A percentile compares a stretch with the other conserved stretches of the same genome.
These are phyloP conservation scores for Temnothorax rugatulus DNA, from an alignment of 2,888 invertebrate genomes.

Conservation along the genomic window DNA sequence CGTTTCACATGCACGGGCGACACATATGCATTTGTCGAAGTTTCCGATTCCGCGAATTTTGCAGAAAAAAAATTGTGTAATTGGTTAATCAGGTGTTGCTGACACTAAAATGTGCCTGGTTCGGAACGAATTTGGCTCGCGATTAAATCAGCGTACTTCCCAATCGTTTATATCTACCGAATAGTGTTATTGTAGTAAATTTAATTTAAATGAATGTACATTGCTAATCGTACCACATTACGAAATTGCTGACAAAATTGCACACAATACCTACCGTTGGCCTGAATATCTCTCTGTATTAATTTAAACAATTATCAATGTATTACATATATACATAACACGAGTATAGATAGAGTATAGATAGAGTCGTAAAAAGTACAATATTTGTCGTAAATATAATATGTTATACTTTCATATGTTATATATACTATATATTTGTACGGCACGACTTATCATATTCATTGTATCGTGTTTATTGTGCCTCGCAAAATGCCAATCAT, in stretches of 20 bases:
- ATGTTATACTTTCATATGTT: background rate
- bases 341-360: background rate
- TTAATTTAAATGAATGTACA: slow-evolving; percentile 1
- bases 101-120: slow-evolving; percentile 11
- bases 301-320: background rate
- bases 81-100: slow-evolving; percentile 21
- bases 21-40: slow-evolving; percentile 13
- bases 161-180: background rate
- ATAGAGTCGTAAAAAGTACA: background rate
- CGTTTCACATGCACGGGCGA: background rate
- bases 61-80: slow-evolving; percentile 19
- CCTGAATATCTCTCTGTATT: background rate
- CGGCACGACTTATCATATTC: no score
- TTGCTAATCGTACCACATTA: background rate
- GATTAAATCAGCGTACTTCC: background rate
- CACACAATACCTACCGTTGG: background rate
- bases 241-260: background rate
- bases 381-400: background rate
- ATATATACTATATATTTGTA: background rate
- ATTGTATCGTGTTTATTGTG: background rate
- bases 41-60: background rate
- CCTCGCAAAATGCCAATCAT: background rate
- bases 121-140: background rate
- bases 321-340: background rate
- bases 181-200: background rate